Evolutionary conservation across 2,113 vertebrate genomes (phyloP).

Genomic region (Chaenogobius annularis): DNA sequence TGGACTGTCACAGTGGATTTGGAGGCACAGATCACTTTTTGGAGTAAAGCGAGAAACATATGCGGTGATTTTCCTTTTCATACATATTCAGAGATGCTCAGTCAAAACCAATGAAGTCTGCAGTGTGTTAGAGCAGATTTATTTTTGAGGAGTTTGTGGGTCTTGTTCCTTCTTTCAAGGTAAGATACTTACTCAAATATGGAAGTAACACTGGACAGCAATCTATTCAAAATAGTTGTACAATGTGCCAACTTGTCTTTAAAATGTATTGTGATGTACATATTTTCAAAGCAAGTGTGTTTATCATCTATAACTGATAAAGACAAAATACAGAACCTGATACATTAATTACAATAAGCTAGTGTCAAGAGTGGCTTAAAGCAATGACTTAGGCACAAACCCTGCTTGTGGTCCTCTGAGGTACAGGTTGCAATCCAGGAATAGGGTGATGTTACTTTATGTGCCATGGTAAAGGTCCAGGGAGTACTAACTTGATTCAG

Average conservation of each 20-base stretch:
- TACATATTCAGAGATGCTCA: conserved; percentile 30
- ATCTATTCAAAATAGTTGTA: conserved; percentile 22
- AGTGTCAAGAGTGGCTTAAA: conserved; percentile 20
- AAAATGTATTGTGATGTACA: conserved; percentile 19
- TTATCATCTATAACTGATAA: conserved; percentile 44
- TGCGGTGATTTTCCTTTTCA: conserved; percentile 23
- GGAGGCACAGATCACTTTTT: conserved; percentile 27
- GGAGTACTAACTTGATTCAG: not conserved
- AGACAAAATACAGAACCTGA: conserved; percentile 20
- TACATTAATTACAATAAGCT: conserved; percentile 4
- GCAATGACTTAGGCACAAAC: not conserved
- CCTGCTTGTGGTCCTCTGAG: not conserved
- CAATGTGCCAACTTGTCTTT: conserved; percentile 2
- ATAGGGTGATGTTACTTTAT: conserved; percentile 22
- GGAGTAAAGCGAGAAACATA: conserved; percentile 39
- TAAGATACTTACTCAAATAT: conserved; percentile 50
- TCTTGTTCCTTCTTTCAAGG: conserved; percentile 45
- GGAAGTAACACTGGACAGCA: conserved; percentile 11
- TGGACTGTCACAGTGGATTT: conserved; percentile 40
- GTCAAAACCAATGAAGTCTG: conserved; percentile 38
- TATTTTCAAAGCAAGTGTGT: conserved; percentile 32
- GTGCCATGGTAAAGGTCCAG: conserved; percentile 10
- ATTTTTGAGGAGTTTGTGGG: conserved; percentile 41
- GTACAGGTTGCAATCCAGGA: not conserved
- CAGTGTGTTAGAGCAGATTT: conserved; percentile 38